These are phyloP conservation scores for Drosophila fuyamai DNA, from an alignment of 1,140 invertebrate genomes.

Conservation along the genomic window DNA sequence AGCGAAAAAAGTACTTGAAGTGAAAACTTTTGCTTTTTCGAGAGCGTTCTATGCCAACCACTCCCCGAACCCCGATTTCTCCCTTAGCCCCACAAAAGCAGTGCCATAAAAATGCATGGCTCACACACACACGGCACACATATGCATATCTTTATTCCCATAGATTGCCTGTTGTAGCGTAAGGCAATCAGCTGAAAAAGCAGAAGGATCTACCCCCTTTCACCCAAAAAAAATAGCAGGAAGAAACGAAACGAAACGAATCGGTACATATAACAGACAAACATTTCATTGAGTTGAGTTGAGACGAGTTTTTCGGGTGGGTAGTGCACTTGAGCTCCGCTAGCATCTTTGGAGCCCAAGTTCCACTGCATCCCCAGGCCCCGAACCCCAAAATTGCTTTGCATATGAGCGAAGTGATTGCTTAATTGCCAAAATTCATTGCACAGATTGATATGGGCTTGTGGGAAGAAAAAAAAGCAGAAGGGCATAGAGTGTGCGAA, in stretches of 20 bases:
- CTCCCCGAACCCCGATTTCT: background rate
- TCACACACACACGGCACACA: slow-evolving; percentile 26
- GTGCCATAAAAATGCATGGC: slow-evolving; percentile 48
- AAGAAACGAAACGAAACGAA: slow-evolving; percentile 3
- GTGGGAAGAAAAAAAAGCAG: background rate
- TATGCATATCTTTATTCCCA: slow-evolving; percentile 52
- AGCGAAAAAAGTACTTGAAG: slow-evolving; percentile 64
- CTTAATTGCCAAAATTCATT: slow-evolving; percentile 58
- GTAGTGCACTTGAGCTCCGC: slow-evolving; percentile 11
- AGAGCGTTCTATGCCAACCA: slow-evolving; percentile 25
- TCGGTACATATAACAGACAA: slow-evolving; percentile 38
- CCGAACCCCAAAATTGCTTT: background rate
- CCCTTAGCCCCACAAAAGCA: slow-evolving; percentile 4
- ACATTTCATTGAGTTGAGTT: slow-evolving; percentile 41
- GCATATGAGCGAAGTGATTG: slow-evolving; percentile 51
- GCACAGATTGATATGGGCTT: slow-evolving; percentile 25
- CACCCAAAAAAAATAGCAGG: background rate
- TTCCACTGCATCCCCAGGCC: background rate
- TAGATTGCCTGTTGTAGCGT: slow-evolving; percentile 43
- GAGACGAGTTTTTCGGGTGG: slow-evolving; percentile 1
- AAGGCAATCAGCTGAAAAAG: slow-evolving; percentile 52
- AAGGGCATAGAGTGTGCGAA: background rate
- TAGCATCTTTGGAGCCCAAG: slow-evolving; percentile 26
- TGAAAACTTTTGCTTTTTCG: slow-evolving; percentile 71
- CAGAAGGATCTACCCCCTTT: slow-evolving; percentile 7